Conservation (phyloP, 2,113 vertebrate species). For the Python bivittatus region DNA sequence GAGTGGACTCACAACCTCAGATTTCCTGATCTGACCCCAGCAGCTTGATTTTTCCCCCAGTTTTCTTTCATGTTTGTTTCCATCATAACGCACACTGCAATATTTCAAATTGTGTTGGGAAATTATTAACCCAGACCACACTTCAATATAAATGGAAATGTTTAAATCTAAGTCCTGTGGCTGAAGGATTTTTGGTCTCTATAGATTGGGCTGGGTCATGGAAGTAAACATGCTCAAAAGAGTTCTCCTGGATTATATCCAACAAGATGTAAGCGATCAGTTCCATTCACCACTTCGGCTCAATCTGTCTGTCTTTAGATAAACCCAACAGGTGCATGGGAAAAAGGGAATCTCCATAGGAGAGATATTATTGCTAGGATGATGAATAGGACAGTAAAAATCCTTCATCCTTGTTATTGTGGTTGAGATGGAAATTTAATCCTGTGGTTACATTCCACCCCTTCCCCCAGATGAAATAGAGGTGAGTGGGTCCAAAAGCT, state of each 20-base stretch:
- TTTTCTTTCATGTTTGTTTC: background rate
- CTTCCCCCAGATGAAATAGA: background rate
- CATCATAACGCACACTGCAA: background rate
- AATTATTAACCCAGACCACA: background rate
- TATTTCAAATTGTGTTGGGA: background rate
- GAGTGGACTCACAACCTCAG: background rate
- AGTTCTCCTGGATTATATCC: slow-evolving; percentile 2
- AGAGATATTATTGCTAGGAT: slow-evolving; percentile 23
- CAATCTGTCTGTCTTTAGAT: slow-evolving; percentile 27
- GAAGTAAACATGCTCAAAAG: background rate
- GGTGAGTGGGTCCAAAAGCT: background rate
- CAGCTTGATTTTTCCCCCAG: background rate
- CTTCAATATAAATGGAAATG: background rate
- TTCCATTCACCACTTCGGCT: slow-evolving; percentile 15
- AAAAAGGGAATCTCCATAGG: slow-evolving; percentile 21
- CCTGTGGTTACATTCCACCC: background rate
- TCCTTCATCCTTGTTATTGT: slow-evolving; percentile 20
- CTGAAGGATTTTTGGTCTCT: background rate
- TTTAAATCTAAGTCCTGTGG: background rate
- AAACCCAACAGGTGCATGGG: slow-evolving; percentile 21
- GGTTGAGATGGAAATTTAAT: slow-evolving; percentile 20
- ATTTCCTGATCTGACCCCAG: background rate
- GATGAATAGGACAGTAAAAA: slow-evolving; percentile 35
- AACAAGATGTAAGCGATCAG: slow-evolving; percentile 27
- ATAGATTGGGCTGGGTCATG: background rate